phyloP scores from a whole-genome alignment of 2,888 invertebrate genomes.

The Heliconius ethilla region DNA sequence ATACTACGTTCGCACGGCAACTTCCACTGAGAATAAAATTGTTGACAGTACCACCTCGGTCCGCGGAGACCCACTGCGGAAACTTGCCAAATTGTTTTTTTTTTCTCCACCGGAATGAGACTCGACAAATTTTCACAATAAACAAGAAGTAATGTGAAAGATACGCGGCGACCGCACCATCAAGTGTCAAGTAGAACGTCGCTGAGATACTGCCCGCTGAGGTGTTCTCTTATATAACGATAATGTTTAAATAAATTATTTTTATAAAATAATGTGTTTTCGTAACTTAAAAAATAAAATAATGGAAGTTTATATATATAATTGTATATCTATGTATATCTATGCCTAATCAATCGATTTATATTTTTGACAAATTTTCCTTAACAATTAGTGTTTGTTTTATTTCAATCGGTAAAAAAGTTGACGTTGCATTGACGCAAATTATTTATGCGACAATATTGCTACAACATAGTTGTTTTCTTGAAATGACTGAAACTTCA shows the following conservation, averaged over 20 bases:
- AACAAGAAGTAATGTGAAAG: constrained; percentile 57
- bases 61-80: constrained; percentile 39
- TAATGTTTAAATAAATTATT: neutral
- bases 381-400: no score
- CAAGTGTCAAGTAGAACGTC: constrained; percentile 18
- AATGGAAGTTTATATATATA: no score
- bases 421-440: no score
- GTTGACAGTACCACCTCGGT: constrained; percentile 57
- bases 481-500: no score
- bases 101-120: constrained; percentile 50
- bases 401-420: no score
- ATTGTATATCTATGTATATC: no score
- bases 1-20: constrained; percentile 60
- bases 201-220: neutral
- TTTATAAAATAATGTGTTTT: no score
- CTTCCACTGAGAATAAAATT: constrained; percentile 59
- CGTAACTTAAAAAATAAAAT: neutral
- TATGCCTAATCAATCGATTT: no score
- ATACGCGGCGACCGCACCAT: constrained; percentile 32
- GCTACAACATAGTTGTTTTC: no score
- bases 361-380: no score
- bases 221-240: neutral
- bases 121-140: constrained; percentile 55
- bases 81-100: constrained; percentile 54
- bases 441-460: no score